Evolutionary conservation across 1,140 invertebrate genomes (phyloP), one percentile per base, ranked within the genome.

Genomic region (Littorina saxatilis): DNA sequence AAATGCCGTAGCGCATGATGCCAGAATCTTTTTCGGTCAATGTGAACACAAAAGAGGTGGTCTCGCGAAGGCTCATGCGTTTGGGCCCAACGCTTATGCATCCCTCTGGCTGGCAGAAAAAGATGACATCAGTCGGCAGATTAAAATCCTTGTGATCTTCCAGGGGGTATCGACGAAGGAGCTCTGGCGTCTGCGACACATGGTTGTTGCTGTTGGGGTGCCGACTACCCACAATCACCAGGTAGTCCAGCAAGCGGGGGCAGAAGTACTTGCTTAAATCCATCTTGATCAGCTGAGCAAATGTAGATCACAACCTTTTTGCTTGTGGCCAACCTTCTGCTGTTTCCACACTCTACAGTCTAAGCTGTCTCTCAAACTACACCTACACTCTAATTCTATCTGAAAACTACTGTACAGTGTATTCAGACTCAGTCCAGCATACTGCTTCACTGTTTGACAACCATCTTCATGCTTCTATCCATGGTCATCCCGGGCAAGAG

Each of bases 21-120:
- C 97, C 97, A 15, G 98, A 99, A 93, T 99, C 99, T 93, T 99
- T 99, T 92, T 99, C 99, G 27, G 99, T 99, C 76, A 99, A 94
- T 4, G 98, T 98, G 91, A 99, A 99, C 11, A 99, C 98, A 93
- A 99, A 99, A 32, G 98, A 99, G 50, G 96, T 97, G 39, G 97
- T 96, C 92, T 99, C 98, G 77, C 97, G 93, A 0, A 91, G 84
- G 81, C 89, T 91, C 87, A 92, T 90, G 83, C 96, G 94, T 89
- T 96, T 95, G 3, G 96, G 96, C 37, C 97, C 97, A 66, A 97
- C 96, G 84, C 95, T 98, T 79, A 97, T 90, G 90, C 98, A 99
- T 72, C 99, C 99, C 94, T 99, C 99, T 0, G 99, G 99, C 93
- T 99, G 99, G 91, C 99, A 99, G 93, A 99, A 99, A 91, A 98